A percentile compares a stretch with the other conserved stretches of the same genome.
Conservation (phyloP, 1,140 invertebrate genomes). For the Arion vulgaris region DNA sequence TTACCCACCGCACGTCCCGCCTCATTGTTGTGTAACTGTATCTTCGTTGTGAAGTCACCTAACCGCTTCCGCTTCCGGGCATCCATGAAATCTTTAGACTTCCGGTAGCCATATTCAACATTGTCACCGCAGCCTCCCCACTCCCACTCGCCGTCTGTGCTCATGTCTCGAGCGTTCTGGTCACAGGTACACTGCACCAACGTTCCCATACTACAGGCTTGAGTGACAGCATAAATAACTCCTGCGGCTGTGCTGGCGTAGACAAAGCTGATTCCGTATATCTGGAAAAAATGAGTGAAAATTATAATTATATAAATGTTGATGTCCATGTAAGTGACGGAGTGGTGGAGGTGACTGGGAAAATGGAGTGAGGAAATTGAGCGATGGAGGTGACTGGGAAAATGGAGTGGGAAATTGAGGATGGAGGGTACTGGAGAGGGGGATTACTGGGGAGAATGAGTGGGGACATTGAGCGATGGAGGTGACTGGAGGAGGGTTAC, state of each 20-base stretch:
- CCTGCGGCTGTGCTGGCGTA: slow-evolving; percentile 91
- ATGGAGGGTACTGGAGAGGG: too few species aligned
- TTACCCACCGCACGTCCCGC: slow-evolving; percentile 67
- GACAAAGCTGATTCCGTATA: slow-evolving; percentile 91
- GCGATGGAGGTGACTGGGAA: not conserved
- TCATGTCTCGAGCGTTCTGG: slow-evolving; percentile 61
- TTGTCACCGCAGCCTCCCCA: slow-evolving; percentile 98
- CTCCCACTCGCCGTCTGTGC: slow-evolving; percentile 88
- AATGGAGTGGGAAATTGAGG: too few species aligned
- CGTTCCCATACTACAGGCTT: slow-evolving; percentile 79
- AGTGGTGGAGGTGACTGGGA: too few species aligned
- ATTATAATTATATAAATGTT: too few species aligned
- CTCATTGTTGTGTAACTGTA: slow-evolving; percentile 72
- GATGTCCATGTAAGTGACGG: too few species aligned
- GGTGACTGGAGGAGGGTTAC: too few species aligned
- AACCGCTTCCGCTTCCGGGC: slow-evolving; percentile 80
- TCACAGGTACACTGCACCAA: slow-evolving; percentile 70
- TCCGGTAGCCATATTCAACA: slow-evolving; percentile 94
- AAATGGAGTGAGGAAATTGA: too few species aligned
- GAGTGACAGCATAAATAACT: slow-evolving; percentile 87
- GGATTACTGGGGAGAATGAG: too few species aligned
- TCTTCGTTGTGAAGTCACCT: slow-evolving; percentile 65
- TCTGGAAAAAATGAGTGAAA: slow-evolving; percentile 76
- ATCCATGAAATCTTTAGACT: slow-evolving; percentile 93
- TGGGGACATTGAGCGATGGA: too few species aligned